Conservation (phyloP, 2,797 vertebrate genomes). For the Antennarius maculatus region DNA sequence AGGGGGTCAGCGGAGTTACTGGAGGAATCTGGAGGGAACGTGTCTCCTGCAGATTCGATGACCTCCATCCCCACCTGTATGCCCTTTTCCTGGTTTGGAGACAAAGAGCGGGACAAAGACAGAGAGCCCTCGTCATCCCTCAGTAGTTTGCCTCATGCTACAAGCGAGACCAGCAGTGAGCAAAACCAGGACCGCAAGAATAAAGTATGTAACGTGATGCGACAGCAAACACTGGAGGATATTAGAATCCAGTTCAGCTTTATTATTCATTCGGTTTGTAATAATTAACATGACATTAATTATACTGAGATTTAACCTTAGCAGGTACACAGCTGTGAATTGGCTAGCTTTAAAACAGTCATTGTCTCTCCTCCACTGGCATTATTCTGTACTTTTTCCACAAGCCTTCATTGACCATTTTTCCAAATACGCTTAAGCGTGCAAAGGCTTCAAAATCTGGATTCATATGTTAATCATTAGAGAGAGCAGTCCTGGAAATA, state of each 20-base stretch:
- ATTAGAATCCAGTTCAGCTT: background rate
- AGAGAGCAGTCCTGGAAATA: constrained; percentile 11
- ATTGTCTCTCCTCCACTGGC: constrained; percentile 4
- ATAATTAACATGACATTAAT: background rate
- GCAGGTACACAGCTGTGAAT: background rate
- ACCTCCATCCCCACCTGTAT: constrained; percentile 93
- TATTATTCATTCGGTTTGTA: too few species aligned
- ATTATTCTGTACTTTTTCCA: background rate
- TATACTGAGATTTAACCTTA: background rate
- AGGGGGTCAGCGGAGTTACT: constrained; percentile 91
- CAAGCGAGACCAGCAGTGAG: constrained; percentile 81
- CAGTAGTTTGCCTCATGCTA: constrained; percentile 83
- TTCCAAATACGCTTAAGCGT: constrained; percentile 14
- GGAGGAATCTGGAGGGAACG: constrained; percentile 87
- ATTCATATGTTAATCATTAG: constrained; percentile 42
- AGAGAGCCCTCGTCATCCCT: constrained; percentile 87
- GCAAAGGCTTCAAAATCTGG: constrained; percentile 33
- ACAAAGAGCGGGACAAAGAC: constrained; percentile 88
- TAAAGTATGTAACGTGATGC: constrained; percentile 78
- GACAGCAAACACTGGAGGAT: too few species aligned
- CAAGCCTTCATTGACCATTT: constrained; percentile 4
- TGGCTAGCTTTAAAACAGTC: constrained; percentile 5
- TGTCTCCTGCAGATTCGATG: constrained; percentile 91
- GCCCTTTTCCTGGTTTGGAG: constrained; percentile 95
- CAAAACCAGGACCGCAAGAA: constrained; percentile 86